Evolutionary conservation across 2,888 invertebrate species (phyloP), one percentile per base, ranked within the genome.

Genomic region (Conops quadrifasciatus): DNA sequence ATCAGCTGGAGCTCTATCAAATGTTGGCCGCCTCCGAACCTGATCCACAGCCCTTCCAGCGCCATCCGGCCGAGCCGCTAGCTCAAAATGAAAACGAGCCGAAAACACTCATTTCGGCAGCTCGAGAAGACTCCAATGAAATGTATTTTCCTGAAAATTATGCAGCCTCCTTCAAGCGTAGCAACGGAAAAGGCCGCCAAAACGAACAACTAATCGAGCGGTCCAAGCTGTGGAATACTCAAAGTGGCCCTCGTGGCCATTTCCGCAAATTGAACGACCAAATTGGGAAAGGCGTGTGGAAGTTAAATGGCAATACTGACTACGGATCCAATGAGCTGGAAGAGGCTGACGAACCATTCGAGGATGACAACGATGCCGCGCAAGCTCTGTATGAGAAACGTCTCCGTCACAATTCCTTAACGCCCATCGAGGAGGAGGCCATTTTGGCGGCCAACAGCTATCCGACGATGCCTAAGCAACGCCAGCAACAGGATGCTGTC

Each of bases 21-120:
- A 84, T 86, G 72, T 75, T 85, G 70, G 82, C 83, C 30, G 82
- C 74, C n/a, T 83, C 83, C 0, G 83, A 83, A 71, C 83, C 83
- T n/a, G 83, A 83, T 78, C 83, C 83, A 0, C 80, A 83, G 70
- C 82, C 83, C 0, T 83, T 77, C 64, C 79, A 82, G 62, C 79
- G 83, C n/a, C 81, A 80, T 21, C 72, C 75, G 7, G 72, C 73
- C n/a, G n/a, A n/a, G 21, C 70, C 71, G 2, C 74, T 78, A 65
- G 78, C 78, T n/a, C n/a, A n/a, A n/a, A 28, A 26, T 28, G 15
- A 26, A 58, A 13, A 7, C 24, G 70, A 74, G 1, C 80, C 81
- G 0, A 74, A 4, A 4, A 4, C 77, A 2, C 78, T 76, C 70
- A 71, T 80, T 70, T 79, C 82, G 19, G 79, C 79, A 47, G 82